Base-by-base conservation (phyloP, 1,140 invertebrate species). In the Diplogasteroides magnus region DNA sequence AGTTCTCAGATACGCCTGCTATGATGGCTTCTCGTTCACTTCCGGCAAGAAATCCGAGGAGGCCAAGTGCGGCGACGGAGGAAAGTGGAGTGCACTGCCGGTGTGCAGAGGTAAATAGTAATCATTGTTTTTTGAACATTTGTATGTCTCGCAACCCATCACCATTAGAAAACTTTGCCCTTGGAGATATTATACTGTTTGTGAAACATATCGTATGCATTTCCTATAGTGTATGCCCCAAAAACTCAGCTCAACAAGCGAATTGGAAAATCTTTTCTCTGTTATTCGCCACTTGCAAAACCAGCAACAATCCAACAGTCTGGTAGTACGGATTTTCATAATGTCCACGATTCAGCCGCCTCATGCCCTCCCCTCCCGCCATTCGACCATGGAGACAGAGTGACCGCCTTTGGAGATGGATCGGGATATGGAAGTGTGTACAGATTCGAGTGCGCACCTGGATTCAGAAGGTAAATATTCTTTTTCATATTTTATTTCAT, bases 11-110 rank as follows among this genome's bases (percentile, higher is more conserved):
- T 97, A 96, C 83, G 91, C 94, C 78, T 97, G 94, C 83, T 96
- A 97, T 80, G 92, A 93, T 55, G 94, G 94, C 32, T 97, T 97
- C 83, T 91, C 90, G 66, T 96, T 97, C 79, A 88, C 91, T 2
- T 91, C 91, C 55, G 90, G 90, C 67, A 87, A 90, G 77, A 90
- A 91, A 0, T 90, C 91, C 55, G 93, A 96, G 85, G 90, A 78
- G 55, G 78, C 84, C 15, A 71, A 64, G 31, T 83, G 81, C 66
- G 72, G 64, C 25, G 81, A 82, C 19, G 80, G 78, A 55, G 79
- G 79, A 6, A 64, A 70, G 56, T 82, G 81, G 81, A 77, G 73
- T 14, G 31, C 29, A 14, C 28, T 77, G 14, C 82, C 81, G 1
- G 67, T 71, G 48, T 81, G 80, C 74, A 76, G 76, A 72, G 74